Evolutionary conservation across 2,113 vertebrate genomes (phyloP).

Genomic region (Cryptomyrus ogoouensis): DNA sequence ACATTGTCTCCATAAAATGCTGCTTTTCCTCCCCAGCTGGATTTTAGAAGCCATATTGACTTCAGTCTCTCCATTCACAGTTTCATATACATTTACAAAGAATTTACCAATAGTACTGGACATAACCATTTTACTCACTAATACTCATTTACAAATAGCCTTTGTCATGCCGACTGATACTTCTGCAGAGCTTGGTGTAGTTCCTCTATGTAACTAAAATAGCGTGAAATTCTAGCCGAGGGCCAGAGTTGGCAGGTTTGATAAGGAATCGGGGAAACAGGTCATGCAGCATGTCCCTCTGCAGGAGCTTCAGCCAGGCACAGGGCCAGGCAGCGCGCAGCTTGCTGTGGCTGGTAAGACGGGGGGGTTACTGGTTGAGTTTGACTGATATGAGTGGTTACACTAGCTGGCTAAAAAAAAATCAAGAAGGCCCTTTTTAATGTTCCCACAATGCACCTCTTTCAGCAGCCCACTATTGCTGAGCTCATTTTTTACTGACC

Average conservation of each 20-base stretch:
- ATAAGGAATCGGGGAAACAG: background rate
- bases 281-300: background rate
- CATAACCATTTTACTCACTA: background rate
- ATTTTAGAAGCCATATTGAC: background rate
- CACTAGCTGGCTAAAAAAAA: background rate
- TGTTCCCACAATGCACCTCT: background rate
- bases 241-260: background rate
- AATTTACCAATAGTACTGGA: background rate
- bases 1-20: background rate
- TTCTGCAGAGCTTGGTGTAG: background rate
- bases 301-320: background rate
- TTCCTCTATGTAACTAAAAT: background rate
- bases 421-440: background rate
- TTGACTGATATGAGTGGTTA: background rate
- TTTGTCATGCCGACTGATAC: background rate
- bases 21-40: background rate
- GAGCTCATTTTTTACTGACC: background rate
- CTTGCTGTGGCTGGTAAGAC: background rate
- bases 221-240: background rate
- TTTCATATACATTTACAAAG: background rate
- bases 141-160: background rate
- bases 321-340: too few relatives aligned
- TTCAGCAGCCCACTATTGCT: background rate
- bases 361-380: background rate
- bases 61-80: background rate